These are phyloP conservation scores for Clostera curtula DNA, from an alignment of 2,888 invertebrate genomes.

Conservation along the genomic window DNA sequence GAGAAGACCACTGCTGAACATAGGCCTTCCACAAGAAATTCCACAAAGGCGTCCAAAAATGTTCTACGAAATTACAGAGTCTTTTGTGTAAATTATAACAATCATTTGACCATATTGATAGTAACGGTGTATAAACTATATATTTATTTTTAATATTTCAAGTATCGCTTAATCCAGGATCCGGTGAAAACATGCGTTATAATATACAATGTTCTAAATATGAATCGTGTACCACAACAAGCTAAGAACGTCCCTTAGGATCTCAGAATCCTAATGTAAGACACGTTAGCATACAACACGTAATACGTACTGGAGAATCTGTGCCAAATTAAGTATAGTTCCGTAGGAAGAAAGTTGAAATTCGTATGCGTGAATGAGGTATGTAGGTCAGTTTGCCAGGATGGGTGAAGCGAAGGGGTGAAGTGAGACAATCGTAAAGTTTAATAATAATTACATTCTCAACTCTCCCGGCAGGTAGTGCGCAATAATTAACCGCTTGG, in stretches of 20 bases:
- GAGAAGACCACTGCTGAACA: too few relatives aligned
- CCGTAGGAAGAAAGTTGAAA: constrained; percentile 18
- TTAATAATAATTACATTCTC: constrained; percentile 76
- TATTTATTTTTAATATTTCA: too few relatives aligned
- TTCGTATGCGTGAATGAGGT: constrained; percentile 19
- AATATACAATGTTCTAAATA: constrained; percentile 53
- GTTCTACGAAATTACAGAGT: too few relatives aligned
- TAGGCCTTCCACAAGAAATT: too few relatives aligned
- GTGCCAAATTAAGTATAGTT: constrained; percentile 8
- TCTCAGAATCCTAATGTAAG: constrained; percentile 52
- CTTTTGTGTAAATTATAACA: too few relatives aligned
- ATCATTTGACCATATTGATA: too few relatives aligned
- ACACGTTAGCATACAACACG: constrained; percentile 24
- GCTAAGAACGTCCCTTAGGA: constrained; percentile 71
- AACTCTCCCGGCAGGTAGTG: constrained; percentile 71
- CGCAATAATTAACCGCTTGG: constrained; percentile 74
- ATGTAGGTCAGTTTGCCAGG: constrained; percentile 29
- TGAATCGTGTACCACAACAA: constrained; percentile 68
- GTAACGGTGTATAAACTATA: too few relatives aligned
- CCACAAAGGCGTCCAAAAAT: too few relatives aligned
- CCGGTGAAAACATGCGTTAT: too few relatives aligned
- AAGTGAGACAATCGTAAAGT: constrained; percentile 76
- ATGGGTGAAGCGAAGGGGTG: constrained; percentile 56
- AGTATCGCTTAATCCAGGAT: too few relatives aligned
- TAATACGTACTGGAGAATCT: constrained; percentile 1